Conservation (phyloP, 2,797 vertebrate genomes). For the Centroberyx gerrardi region DNA sequence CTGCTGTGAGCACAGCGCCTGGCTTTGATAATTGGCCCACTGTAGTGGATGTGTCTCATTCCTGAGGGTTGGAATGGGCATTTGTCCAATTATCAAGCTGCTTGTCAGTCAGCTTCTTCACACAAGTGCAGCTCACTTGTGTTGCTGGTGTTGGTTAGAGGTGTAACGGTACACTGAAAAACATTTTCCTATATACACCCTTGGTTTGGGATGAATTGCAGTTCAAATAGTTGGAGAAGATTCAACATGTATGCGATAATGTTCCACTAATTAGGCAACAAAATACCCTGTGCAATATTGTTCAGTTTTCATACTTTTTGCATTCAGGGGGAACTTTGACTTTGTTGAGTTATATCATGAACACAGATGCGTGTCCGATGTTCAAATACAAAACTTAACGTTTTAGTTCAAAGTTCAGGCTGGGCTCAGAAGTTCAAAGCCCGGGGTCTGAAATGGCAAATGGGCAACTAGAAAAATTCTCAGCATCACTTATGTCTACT, state of each 20-base stretch:
- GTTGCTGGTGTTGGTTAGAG: conserved; percentile 76
- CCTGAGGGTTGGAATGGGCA: conserved; percentile 71
- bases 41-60: conserved; percentile 73
- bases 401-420: neutral
- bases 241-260: neutral
- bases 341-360: neutral
- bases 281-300: neutral
- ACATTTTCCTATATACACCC: conserved; percentile 25
- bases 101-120: conserved; percentile 80
- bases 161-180: conserved; percentile 58
- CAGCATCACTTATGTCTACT: too few relatives aligned
- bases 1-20: conserved; percentile 75
- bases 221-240: neutral
- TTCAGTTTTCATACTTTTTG: neutral
- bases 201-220: conserved; percentile 59
- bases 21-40: conserved; percentile 83
- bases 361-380: too few relatives aligned
- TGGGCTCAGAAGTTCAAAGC: neutral
- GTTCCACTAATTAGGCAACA: neutral
- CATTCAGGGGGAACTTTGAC: neutral
- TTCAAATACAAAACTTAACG: neutral
- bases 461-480: too few relatives aligned
- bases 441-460: too few relatives aligned
- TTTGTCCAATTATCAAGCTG: conserved; percentile 84
- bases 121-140: conserved; percentile 78